Conservation (phyloP, 2,888 invertebrate genomes). For the Rhagonycha fulva region DNA sequence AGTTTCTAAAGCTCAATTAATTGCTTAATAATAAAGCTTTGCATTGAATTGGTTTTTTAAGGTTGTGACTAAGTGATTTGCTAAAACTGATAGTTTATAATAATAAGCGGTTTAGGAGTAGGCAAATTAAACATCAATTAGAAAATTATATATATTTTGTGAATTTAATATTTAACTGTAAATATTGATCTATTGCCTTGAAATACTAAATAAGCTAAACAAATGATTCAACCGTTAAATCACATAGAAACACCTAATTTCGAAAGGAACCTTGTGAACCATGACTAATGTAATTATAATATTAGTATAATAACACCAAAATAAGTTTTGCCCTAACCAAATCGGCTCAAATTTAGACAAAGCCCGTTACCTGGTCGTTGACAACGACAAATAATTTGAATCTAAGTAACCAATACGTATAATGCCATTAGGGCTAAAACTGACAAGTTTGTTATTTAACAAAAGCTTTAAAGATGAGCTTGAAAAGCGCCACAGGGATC, state of each 20-base stretch:
- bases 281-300: constrained; percentile 44
- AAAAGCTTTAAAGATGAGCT: constrained; percentile 44
- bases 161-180: neutral
- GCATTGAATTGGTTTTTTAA: neutral
- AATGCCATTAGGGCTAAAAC: constrained; percentile 41
- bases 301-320: constrained; percentile 38
- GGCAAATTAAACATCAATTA: neutral
- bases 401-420: constrained; percentile 38
- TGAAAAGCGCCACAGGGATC: constrained; percentile 49
- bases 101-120: neutral
- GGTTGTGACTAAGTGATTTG: neutral
- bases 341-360: constrained; percentile 42
- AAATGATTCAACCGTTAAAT: constrained; percentile 2
- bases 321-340: constrained; percentile 33
- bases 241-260: constrained; percentile 7
- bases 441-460: constrained; percentile 41
- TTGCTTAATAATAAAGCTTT: neutral
- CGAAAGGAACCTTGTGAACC: constrained; percentile 18
- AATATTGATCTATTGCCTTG: neutral
- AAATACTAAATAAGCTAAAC: neutral
- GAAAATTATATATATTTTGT: neutral
- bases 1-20: too few relatives aligned
- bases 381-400: constrained; percentile 42
- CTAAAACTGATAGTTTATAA: neutral
- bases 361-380: constrained; percentile 34